Conservation (phyloP, 2,797 vertebrate species). For the Parambassis ranga region DNA sequence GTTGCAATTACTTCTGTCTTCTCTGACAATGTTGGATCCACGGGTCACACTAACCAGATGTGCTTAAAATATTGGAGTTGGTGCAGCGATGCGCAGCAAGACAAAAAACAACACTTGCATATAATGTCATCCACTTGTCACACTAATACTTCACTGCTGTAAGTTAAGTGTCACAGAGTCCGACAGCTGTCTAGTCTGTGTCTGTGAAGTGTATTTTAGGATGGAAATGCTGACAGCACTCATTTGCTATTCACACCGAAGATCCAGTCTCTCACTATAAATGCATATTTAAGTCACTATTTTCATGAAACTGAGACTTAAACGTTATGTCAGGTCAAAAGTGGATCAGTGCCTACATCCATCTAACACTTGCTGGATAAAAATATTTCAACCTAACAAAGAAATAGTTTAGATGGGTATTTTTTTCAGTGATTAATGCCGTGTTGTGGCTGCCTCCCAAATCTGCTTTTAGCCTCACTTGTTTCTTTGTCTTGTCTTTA, state of each 20-base stretch:
- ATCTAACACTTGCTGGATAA: not conserved
- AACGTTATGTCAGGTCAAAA: not conserved
- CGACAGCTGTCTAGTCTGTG: conserved; percentile 3
- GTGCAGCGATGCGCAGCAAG: conserved; percentile 12
- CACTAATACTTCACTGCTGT: conserved; percentile 6
- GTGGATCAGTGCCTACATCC: not conserved
- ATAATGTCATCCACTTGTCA: conserved; percentile 32
- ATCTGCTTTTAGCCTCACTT: not conserved
- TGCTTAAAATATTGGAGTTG: conserved; percentile 34
- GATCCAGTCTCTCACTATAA: not conserved
- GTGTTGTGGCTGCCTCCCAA: conserved; percentile 6
- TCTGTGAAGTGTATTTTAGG: conserved; percentile 31
- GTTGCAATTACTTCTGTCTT: too few species aligned
- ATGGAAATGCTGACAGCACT: conserved; percentile 29
- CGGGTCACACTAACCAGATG: conserved; percentile 53
- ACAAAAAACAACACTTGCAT: conserved; percentile 32
- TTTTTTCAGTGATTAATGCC: too few species aligned
- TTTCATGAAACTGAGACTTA: conserved; percentile 7
- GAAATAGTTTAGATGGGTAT: not conserved
- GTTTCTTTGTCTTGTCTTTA: conserved; percentile 11
- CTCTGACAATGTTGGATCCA: too few species aligned
- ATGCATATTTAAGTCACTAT: conserved; percentile 1
- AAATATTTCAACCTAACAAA: too few species aligned
- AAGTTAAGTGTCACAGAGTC: conserved; percentile 6
- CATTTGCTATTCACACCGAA: conserved; percentile 7